These are phyloP conservation scores for Bostrychus sinensis DNA, from an alignment of 2,113 vertebrate genomes.

Conservation along the genomic window DNA sequence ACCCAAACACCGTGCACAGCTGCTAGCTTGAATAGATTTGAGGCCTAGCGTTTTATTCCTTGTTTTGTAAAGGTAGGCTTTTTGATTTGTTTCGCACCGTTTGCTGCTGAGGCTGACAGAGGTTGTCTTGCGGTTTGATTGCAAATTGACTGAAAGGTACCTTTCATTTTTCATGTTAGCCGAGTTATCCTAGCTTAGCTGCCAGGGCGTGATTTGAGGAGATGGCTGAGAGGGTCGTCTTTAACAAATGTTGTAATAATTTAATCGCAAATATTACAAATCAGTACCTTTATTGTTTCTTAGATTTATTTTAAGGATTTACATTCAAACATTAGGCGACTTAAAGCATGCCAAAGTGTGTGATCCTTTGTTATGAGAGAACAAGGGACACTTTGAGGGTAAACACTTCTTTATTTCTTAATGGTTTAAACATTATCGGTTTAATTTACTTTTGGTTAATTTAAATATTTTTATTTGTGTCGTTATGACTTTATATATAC, in stretches of 20 bases:
- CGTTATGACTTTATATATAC: no score
- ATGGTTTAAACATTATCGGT: no score
- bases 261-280: no score
- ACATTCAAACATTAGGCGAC: not conserved
- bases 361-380: not conserved
- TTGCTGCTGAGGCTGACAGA: conserved; percentile 1
- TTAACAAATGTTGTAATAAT: not conserved
- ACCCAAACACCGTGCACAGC: conserved; percentile 69
- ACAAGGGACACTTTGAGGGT: no score
- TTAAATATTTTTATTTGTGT: no score
- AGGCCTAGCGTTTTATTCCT: conserved; percentile 37
- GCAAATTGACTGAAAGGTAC: conserved; percentile 55
- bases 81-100: not conserved
- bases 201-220: conserved; percentile 69
- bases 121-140: conserved; percentile 42
- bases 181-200: conserved; percentile 59
- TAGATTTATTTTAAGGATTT: not conserved
- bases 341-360: no score
- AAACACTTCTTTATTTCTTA: no score
- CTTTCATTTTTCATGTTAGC: conserved; percentile 25
- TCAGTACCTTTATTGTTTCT: not conserved
- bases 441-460: no score
- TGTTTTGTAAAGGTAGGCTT: conserved; percentile 14
- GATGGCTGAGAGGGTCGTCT: conserved; percentile 63
- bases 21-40: conserved; percentile 56